Percentiles rank a stretch among this genome's conserved stretches.
phyloP scores from a whole-genome alignment of 2,797 vertebrate genomes.

The Siniperca scherzeri region DNA sequence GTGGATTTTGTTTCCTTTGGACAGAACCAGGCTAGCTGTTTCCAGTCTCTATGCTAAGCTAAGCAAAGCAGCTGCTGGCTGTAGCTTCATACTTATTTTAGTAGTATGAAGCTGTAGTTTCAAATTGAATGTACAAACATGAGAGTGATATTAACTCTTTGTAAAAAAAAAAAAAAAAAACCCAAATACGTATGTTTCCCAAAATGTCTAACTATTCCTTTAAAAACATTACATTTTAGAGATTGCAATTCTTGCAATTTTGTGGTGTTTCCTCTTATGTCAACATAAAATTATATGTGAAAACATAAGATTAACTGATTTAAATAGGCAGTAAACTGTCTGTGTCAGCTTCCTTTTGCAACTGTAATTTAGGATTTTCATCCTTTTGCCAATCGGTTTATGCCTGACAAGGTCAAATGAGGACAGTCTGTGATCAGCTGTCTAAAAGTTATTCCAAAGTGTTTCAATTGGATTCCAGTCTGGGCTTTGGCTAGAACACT shows the following conservation, averaged over 20 bases:
- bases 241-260: background rate
- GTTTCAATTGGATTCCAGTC: slow-evolving; percentile 30
- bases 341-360: background rate
- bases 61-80: background rate
- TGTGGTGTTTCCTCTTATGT: background rate
- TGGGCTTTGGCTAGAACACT: slow-evolving; percentile 1
- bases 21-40: no score
- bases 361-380: background rate
- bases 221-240: background rate
- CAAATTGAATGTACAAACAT: background rate
- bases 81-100: background rate
- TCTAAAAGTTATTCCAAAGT: slow-evolving; percentile 32
- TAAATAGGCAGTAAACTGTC: background rate
- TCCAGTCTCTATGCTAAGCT: background rate
- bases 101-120: background rate
- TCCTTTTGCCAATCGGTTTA: slow-evolving; percentile 16
- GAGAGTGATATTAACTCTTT: background rate
- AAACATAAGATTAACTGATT: background rate
- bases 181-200: background rate
- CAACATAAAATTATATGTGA: background rate
- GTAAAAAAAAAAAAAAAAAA: background rate
- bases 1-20: no score
- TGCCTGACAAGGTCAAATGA: slow-evolving; percentile 3
- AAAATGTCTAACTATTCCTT: background rate
- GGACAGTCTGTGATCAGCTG: slow-evolving; percentile 20